These are phyloP conservation scores for Cantharis rufa DNA, from an alignment of 2,888 invertebrate species.

Conservation along the genomic window DNA sequence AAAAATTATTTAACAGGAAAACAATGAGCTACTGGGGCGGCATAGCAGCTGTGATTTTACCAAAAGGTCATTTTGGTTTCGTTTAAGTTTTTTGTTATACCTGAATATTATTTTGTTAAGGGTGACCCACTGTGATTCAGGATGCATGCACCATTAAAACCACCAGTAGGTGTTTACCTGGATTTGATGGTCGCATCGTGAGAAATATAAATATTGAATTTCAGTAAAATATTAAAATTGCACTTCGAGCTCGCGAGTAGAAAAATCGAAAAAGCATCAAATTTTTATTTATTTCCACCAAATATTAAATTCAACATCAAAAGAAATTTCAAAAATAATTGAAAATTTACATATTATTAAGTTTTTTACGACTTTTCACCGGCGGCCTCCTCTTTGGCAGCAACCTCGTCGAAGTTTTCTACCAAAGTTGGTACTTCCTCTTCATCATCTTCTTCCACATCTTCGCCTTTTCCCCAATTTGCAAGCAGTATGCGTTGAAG, in stretches of 20 bases:
- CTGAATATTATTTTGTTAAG: not conserved
- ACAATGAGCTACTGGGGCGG: not conserved
- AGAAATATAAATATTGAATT: not conserved
- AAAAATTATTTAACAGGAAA: not conserved
- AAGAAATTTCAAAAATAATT: not conserved
- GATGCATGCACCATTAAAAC: not conserved
- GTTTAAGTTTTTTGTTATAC: not conserved
- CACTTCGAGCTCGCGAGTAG: not conserved
- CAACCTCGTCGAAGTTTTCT: constrained; percentile 97
- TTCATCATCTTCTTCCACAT: constrained; percentile 84
- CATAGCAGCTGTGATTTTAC: not conserved
- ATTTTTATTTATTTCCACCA: no score
- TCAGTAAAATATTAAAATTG: not conserved
- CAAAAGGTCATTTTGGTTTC: not conserved
- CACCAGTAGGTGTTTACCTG: not conserved
- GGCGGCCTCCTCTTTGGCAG: constrained; percentile 88
- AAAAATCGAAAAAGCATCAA: not conserved
- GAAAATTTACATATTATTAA: constrained; percentile 10
- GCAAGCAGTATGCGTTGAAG: constrained; percentile 81
- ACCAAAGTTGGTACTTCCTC: constrained; percentile 97
- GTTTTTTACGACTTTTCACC: constrained; percentile 39
- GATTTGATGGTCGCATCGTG: not conserved
- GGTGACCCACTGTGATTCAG: not conserved
- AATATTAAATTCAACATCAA: not conserved
- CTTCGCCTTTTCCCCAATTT: constrained; percentile 58